Conservation (phyloP, 2,113 vertebrate genomes). For the Engraulis encrasicolus region DNA sequence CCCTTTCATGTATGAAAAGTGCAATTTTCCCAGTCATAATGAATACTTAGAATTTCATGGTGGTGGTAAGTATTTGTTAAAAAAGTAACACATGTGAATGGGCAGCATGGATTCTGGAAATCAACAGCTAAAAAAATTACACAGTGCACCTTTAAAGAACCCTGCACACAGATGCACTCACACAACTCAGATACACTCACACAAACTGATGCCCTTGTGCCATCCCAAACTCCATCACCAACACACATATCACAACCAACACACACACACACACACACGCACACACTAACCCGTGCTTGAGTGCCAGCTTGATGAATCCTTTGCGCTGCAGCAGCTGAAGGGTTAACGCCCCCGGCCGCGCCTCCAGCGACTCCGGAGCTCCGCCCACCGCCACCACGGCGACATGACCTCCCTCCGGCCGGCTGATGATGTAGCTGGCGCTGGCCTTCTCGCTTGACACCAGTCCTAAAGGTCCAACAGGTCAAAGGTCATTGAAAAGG, state of each 20-base stretch:
- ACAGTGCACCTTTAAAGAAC: too few species aligned
- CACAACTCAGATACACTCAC: constrained; percentile 21
- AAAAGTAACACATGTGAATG: too few species aligned
- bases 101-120: too few species aligned
- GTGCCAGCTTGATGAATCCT: constrained; percentile 61
- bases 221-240: too few species aligned
- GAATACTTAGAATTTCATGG: too few species aligned
- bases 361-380: constrained; percentile 74
- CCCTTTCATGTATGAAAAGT: too few species aligned
- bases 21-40: too few species aligned
- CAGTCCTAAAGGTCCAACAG: constrained; percentile 57
- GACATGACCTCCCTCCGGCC: constrained; percentile 64
- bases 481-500: constrained; percentile 21
- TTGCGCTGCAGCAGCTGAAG: constrained; percentile 56
- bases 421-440: constrained; percentile 56
- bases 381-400: constrained; percentile 73
- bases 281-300: constrained; percentile 55
- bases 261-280: not conserved
- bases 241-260: constrained; percentile 24
- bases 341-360: constrained; percentile 69
- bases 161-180: not conserved
- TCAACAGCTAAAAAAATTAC: too few species aligned
- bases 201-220: too few species aligned
- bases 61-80: too few species aligned
- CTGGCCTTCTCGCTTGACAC: constrained; percentile 65